These are phyloP conservation scores for Paracanthobrama guichenoti DNA, from an alignment of 2,113 vertebrate genomes.

Conservation along the genomic window DNA sequence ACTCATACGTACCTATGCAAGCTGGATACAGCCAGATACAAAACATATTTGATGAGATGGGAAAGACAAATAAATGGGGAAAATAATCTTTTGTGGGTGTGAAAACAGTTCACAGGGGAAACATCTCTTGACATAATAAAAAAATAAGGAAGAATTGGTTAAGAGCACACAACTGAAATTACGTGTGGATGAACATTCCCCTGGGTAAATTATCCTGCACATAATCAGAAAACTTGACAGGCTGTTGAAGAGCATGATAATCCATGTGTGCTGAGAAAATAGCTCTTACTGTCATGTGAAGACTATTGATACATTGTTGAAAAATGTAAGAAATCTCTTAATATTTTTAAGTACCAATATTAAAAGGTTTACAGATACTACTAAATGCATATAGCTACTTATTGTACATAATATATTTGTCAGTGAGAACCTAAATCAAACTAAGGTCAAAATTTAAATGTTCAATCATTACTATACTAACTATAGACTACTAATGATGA, in stretches of 20 bases:
- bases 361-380: no score
- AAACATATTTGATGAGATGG: background rate
- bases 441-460: no score
- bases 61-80: background rate
- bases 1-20: background rate
- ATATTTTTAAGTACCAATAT: no score
- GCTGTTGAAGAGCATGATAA: background rate
- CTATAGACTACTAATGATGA: no score
- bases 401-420: no score
- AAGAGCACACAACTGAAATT: background rate
- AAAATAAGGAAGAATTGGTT: background rate
- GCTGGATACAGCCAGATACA: background rate
- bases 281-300: background rate
- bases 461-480: no score
- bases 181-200: conserved; percentile 1
- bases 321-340: no score
- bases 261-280: background rate
- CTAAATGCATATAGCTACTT: no score
- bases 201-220: conserved; percentile 9
- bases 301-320: background rate
- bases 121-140: background rate
- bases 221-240: background rate
- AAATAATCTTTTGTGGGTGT: background rate
- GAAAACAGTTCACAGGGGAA: conserved; percentile 4
- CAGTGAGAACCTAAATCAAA: no score